These are phyloP conservation scores for Myrmecobius fasciatus DNA, from an alignment of 2,113 vertebrate species.

Conservation along the genomic window DNA sequence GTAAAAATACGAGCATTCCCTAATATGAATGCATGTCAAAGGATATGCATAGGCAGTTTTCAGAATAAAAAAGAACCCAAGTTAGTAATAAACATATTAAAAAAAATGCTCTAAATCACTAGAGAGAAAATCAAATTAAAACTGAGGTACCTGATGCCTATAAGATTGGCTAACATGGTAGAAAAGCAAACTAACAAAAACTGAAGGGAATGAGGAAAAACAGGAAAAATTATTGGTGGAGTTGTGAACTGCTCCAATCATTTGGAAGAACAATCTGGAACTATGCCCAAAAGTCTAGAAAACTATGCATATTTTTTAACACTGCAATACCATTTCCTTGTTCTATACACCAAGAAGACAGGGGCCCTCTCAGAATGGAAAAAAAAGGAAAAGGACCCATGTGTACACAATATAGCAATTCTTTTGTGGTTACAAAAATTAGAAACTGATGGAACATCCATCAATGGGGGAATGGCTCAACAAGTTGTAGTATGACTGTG, in stretches of 20 bases:
- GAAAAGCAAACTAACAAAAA: not conserved
- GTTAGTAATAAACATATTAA: not conserved
- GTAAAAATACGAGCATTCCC: not conserved
- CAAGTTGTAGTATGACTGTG: not conserved
- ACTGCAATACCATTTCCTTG: not conserved
- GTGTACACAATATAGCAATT: not conserved
- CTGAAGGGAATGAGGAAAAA: not conserved
- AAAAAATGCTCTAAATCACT: not conserved
- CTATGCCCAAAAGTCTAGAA: not conserved
- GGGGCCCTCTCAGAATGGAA: not conserved
- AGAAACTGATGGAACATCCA: not conserved
- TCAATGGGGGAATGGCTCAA: not conserved
- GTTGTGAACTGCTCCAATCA: not conserved
- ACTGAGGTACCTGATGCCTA: not conserved
- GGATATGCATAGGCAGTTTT: not conserved
- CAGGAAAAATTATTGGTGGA: not conserved
- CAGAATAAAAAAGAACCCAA: not conserved
- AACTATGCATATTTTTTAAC: not conserved
- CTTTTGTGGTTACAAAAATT: not conserved
- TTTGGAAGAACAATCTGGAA: not conserved
- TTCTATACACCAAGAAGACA: not conserved
- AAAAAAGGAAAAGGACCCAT: not conserved
- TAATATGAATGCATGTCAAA: not conserved
- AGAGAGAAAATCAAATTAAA: not conserved
- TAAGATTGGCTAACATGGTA: not conserved